Percentiles rank a stretch among this genome's conserved stretches.
Conservation (phyloP, 2,888 invertebrate genomes). For the Trilocha varians region DNA sequence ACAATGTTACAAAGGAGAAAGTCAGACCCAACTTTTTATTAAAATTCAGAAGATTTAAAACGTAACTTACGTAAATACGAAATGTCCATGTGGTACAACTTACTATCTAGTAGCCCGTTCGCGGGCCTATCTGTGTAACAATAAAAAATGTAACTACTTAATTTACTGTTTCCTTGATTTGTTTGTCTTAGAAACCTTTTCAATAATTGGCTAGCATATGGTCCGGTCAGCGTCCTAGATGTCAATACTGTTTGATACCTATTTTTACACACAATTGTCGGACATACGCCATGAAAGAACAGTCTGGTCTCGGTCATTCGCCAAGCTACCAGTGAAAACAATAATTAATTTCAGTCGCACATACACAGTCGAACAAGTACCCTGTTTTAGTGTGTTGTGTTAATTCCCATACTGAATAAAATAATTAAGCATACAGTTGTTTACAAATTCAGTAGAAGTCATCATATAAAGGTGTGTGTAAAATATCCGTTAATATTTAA, state of each 20-base stretch:
- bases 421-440: constrained; percentile 26
- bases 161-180: too few species aligned
- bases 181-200: background rate
- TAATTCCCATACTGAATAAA: constrained; percentile 45
- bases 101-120: too few species aligned
- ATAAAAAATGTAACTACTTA: constrained; percentile 2
- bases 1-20: background rate
- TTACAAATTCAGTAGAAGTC: too few species aligned
- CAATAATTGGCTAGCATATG: constrained; percentile 44
- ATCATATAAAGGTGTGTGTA: too few species aligned
- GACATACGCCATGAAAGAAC: constrained; percentile 53
- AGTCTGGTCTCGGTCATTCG: constrained; percentile 24
- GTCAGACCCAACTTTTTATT: constrained; percentile 1
- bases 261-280: constrained; percentile 68
- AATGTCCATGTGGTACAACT: too few species aligned
- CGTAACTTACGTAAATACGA: too few species aligned
- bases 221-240: constrained; percentile 61
- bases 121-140: too few species aligned
- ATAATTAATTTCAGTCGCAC: constrained; percentile 58
- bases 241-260: constrained; percentile 56
- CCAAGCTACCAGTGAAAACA: constrained; percentile 47
- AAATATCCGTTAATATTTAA: too few species aligned
- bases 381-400: too few species aligned
- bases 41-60: background rate
- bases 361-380: constrained; percentile 35